Base-by-base conservation (phyloP, 2,797 vertebrate genomes). In the Falco cherrug region DNA sequence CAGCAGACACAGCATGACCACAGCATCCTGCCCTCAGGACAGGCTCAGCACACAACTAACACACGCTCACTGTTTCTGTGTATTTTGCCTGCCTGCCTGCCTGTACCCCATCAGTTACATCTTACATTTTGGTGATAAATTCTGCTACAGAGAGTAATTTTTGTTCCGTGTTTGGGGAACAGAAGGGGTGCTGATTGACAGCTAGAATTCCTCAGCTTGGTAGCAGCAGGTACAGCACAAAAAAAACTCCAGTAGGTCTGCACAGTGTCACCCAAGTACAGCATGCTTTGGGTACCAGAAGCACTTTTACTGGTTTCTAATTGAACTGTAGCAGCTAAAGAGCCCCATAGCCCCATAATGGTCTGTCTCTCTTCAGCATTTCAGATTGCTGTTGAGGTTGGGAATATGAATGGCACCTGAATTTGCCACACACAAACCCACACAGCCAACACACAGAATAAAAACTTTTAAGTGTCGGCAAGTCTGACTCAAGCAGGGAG, bases 401-500 rank as follows among this genome's bases (percentile, higher is more conserved):
- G 57, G 25, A 92, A 92, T 4, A 19, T 41, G 51, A 89, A 75
- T 24, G 47, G 50, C 71, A 87, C 61, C 77, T 82, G 79, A 94
- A 67, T 86, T 89, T 71, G 60, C 68, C 79, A 73, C 50, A 79
- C 17, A 68, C 29, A 96, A 93, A 81, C 25, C 51, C 70, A 86
- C 26, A 53, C 35, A 89, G 82, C 12, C 4, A 2, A 95, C 89
- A 70, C n/a, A 87, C 65, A 76, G 73, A 90, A 82, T 56, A 87
- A 87, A 86, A 94, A 31, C 39, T 64, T 90, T 13, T 47, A 92
- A 85, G 41, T 56, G 50, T 84, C 0, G 0, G 64, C 71, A 90
- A 92, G 68, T 83, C 87, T 94, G 83, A 83, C 64, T 91, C 74
- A 91, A 90, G 79, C 45, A 92, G 81, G 86, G 67, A 92, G 84